Percentiles rank a stretch among this genome's conserved stretches.
Conservation (phyloP, 2,888 invertebrate species). For the Rosalia funebris region DNA sequence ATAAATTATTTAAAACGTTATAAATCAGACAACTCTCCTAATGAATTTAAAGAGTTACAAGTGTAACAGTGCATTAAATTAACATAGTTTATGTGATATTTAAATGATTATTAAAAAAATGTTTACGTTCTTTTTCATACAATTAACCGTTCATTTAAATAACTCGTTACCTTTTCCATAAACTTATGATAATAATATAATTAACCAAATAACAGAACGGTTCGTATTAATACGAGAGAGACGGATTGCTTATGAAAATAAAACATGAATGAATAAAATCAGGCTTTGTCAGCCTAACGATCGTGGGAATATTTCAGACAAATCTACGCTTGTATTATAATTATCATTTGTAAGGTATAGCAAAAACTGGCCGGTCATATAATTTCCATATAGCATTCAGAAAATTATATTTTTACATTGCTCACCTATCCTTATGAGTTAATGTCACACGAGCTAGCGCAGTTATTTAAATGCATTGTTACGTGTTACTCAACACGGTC, state of each 20-base stretch:
- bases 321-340: slow-evolving; percentile 44
- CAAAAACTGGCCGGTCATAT: slow-evolving; percentile 44
- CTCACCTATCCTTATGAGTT: slow-evolving; percentile 14
- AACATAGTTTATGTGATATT: slow-evolving; percentile 7
- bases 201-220: slow-evolving; percentile 20
- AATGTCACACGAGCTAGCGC: slow-evolving; percentile 10
- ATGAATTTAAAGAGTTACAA: slow-evolving; percentile 18
- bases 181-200: slow-evolving; percentile 18
- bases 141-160: slow-evolving; percentile 9
- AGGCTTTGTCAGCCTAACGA: slow-evolving; percentile 40
- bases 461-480: background rate
- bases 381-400: slow-evolving; percentile 48
- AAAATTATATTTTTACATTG: slow-evolving; percentile 18
- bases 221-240: slow-evolving; percentile 6
- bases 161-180: slow-evolving; percentile 14
- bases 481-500: background rate
- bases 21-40: slow-evolving; percentile 4
- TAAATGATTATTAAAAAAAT: slow-evolving; percentile 9
- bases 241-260: slow-evolving; percentile 18
- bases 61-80: slow-evolving; percentile 26
- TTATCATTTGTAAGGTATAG: slow-evolving; percentile 47
- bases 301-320: slow-evolving; percentile 47
- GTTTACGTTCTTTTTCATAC: background rate
- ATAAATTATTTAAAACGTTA: slow-evolving; percentile 2
- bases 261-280: slow-evolving; percentile 22